A percentile compares a stretch with the other conserved stretches of the same genome.
Conservation (phyloP, 2,113 vertebrate genomes). For the Thamnophis sirtalis region DNA sequence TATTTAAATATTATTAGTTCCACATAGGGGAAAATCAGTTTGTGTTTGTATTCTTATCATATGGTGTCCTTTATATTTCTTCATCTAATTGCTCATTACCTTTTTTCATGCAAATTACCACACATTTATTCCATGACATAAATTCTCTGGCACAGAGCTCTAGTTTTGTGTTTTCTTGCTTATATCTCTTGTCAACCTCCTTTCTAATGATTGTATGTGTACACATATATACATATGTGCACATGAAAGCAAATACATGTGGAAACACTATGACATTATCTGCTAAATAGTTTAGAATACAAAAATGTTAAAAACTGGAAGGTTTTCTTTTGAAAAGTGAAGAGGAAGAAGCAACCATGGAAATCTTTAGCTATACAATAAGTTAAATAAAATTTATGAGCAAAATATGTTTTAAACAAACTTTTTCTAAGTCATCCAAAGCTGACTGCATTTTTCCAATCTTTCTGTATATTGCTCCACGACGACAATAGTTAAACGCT, state of each 20-base stretch:
- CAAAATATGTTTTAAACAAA: conserved; percentile 54
- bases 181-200: background rate
- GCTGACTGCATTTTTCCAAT: conserved; percentile 68
- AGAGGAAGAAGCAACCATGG: background rate
- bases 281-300: background rate
- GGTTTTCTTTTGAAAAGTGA: background rate
- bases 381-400: background rate
- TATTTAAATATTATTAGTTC: background rate
- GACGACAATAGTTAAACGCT: conserved; percentile 69
- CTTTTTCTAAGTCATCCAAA: conserved; percentile 69
- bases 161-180: background rate
- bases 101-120: background rate
- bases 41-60: background rate
- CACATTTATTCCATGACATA: background rate
- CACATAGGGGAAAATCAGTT: background rate
- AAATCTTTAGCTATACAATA: background rate
- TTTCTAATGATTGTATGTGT: background rate
- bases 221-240: background rate
- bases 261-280: background rate
- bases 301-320: background rate
- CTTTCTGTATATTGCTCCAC: conserved; percentile 71
- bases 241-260: background rate
- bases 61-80: background rate
- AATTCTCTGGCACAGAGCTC: background rate
- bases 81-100: background rate